Conservation (phyloP, 2,113 vertebrate genomes). For the Haemorhous mexicanus region DNA sequence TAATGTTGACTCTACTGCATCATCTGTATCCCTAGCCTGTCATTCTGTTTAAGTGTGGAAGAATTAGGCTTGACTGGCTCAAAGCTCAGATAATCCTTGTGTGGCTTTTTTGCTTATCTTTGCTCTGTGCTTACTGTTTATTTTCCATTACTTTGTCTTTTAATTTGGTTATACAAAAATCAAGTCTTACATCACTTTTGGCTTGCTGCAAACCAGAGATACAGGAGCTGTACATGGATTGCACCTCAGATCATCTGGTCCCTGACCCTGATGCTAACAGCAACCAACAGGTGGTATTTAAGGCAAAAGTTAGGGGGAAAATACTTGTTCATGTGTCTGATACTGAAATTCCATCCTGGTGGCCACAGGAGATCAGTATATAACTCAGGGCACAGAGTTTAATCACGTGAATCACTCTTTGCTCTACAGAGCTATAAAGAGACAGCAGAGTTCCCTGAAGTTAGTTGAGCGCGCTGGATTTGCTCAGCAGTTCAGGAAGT, state of each 20-base stretch:
- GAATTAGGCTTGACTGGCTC: background rate
- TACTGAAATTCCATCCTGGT: constrained; percentile 19
- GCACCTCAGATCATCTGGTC: background rate
- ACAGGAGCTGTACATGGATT: background rate
- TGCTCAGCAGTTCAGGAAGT: background rate
- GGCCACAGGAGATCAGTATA: background rate
- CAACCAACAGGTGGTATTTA: background rate
- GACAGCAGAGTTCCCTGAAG: background rate
- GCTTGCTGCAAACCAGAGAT: background rate
- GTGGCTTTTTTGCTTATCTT: background rate
- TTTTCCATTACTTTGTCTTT: background rate
- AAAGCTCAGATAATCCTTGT: background rate
- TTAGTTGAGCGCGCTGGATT: background rate
- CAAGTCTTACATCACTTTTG: background rate
- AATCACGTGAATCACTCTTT: background rate
- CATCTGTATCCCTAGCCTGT: background rate
- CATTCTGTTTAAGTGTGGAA: background rate
- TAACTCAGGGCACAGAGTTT: background rate
- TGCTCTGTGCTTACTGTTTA: background rate
- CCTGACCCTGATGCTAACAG: background rate
- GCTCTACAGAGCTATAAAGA: constrained; percentile 10
- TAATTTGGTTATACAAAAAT: background rate
- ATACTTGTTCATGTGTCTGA: background rate
- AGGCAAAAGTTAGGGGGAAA: background rate
- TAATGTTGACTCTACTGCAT: background rate